Evolutionary conservation across 1,140 invertebrate genomes (phyloP), one percentile per base, ranked within the genome.

Genomic region (Euura saliciscinereae): DNA sequence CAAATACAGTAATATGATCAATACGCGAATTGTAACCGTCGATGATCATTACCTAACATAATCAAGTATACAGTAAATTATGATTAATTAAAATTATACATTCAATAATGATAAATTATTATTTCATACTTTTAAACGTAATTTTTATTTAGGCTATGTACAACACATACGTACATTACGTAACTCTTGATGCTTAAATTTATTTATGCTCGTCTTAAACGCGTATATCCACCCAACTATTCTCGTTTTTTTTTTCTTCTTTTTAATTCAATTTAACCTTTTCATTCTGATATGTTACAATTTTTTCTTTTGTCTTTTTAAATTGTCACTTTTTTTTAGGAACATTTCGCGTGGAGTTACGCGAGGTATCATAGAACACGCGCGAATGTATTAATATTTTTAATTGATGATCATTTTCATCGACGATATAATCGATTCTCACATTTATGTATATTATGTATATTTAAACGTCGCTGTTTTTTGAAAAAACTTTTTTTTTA

Each of bases 161-260:
- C 85, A 87, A 87, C 85, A 86, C 83, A 86, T 87, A 87, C 84
- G 83, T 87, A 85, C 85, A 87, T 86, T 87, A 87, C 85, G 83
- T 86, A 81, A 87, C 81, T 81, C 82, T 85, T 83, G 28, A 28
- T 28, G 76, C 81, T 87, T 86, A 87, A 83, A 82, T 80, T 81
- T 85, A 85, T 81, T 80, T 84, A 82, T 73, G 79, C 80, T 81
- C 78, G 79, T 79, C 75, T 76, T 77, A 79, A 83, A 82, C 78
- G 79, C 78, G 74, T 59, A 59, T 3, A 59, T 59, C 51, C 51
- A 59, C 51, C 51, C 51, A 59, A 59, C 13, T 59, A 11, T 59
- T 59, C 13, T 59, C 13, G 13, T 6, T 59, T 6, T 11, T 59
- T 59, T 28, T 28, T 59, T 59, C 13, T 59, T n/a, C 13, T 59